These are phyloP conservation scores for Scrobipalpa costella DNA, from an alignment of 2,888 invertebrate species.

Conservation along the genomic window DNA sequence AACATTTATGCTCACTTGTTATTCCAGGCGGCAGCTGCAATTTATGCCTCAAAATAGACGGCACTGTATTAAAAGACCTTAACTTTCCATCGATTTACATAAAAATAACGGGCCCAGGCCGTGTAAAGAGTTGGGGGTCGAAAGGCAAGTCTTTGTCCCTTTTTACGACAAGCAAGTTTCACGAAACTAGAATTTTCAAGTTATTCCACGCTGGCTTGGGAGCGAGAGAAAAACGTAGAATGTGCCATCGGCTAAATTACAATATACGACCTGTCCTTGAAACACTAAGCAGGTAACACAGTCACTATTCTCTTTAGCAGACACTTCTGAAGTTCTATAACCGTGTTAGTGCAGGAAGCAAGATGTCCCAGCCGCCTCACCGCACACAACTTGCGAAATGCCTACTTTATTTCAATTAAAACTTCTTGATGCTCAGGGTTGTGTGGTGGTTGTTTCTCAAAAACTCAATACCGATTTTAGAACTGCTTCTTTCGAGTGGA, in stretches of 20 bases:
- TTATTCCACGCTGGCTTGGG: no score
- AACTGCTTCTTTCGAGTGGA: no score
- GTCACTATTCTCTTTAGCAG: neutral
- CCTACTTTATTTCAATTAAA: constrained; percentile 60
- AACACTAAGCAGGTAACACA: no score
- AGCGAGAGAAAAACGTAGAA: constrained; percentile 1
- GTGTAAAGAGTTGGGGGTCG: constrained; percentile 5
- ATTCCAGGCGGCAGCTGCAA: constrained; percentile 12
- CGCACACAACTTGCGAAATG: constrained; percentile 27
- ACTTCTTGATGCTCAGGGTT: constrained; percentile 46
- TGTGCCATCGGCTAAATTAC: no score
- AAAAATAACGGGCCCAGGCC: constrained; percentile 1
- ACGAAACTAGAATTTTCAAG: no score
- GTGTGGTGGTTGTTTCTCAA: no score
- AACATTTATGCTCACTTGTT: neutral
- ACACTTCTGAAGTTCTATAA: neutral
- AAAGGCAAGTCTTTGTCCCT: constrained; percentile 16
- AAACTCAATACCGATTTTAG: no score
- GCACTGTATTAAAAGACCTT: neutral
- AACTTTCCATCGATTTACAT: constrained; percentile 19
- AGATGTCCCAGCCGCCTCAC: constrained; percentile 23
- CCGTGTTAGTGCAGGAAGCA: constrained; percentile 16
- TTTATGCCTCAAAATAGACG: constrained; percentile 18
- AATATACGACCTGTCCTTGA: no score
- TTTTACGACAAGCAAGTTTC: constrained; percentile 26